Conservation (phyloP, 2,888 invertebrate species). For the Pristionchus arcanus region DNA sequence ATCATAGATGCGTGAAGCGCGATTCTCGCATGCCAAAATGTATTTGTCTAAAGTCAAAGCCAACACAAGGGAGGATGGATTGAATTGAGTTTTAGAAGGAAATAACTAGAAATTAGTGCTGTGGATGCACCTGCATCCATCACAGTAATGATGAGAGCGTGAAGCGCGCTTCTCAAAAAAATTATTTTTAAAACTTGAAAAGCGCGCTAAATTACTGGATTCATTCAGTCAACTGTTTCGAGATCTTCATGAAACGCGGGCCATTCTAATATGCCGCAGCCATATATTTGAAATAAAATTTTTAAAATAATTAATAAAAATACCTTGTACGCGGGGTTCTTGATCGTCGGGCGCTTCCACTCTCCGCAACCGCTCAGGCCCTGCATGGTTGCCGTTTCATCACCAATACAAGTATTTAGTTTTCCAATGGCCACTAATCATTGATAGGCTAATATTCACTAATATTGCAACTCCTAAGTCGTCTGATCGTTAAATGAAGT, state of each 20-base stretch:
- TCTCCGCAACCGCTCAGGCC: constrained; percentile 91
- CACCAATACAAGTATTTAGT: constrained; percentile 63
- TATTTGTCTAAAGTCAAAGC: not conserved
- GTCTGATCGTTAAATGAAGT: no score
- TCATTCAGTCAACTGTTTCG: not conserved
- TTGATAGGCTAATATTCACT: no score
- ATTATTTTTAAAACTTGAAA: not conserved
- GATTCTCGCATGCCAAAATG: no score
- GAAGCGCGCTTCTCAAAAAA: not conserved
- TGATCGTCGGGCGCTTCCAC: constrained; percentile 86
- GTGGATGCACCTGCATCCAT: not conserved
- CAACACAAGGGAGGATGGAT: no score
- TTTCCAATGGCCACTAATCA: no score
- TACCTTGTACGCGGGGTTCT: constrained; percentile 83
- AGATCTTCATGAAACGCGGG: not conserved
- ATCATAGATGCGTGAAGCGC: no score
- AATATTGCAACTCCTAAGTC: no score
- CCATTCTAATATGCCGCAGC: not conserved
- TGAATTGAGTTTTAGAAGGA: not conserved
- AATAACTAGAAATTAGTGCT: not conserved
- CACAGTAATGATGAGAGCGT: not conserved
- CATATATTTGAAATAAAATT: not conserved
- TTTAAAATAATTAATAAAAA: not conserved
- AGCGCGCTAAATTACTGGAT: not conserved
- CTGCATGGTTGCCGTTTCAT: constrained; percentile 64